Conservation (phyloP, 2,797 vertebrate species). For the Iguana delicatissima region DNA sequence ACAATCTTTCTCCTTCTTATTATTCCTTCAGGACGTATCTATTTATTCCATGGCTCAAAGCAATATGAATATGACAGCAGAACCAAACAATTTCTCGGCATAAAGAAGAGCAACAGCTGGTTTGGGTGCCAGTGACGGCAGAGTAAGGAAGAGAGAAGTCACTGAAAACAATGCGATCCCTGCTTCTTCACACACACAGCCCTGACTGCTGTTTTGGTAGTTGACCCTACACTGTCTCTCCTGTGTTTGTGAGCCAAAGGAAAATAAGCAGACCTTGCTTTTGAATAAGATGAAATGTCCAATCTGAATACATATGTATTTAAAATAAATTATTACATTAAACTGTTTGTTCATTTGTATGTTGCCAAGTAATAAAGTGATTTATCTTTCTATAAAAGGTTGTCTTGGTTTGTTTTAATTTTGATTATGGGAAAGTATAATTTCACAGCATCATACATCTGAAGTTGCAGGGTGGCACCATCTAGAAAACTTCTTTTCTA, state of each 20-base stretch:
- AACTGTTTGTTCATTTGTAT: conserved; percentile 64
- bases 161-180: neutral
- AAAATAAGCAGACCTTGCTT: neutral
- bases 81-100: conserved; percentile 63
- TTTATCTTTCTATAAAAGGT: conserved; percentile 36
- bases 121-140: conserved; percentile 70
- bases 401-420: neutral
- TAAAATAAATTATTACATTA: conserved; percentile 65
- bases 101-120: conserved; percentile 73
- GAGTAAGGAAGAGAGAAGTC: neutral
- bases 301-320: conserved; percentile 60
- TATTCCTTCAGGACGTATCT: conserved; percentile 74
- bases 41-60: conserved; percentile 78
- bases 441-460: neutral
- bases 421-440: neutral
- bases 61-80: conserved; percentile 72
- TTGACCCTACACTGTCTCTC: conserved; percentile 17
- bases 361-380: conserved; percentile 62
- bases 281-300: neutral
- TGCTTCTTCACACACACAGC: conserved; percentile 7
- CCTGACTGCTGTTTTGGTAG: neutral
- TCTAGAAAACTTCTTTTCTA: neutral
- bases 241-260: neutral
- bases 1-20: conserved; percentile 28
- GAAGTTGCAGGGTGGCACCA: neutral